Evolutionary conservation across 2,113 vertebrate genomes (phyloP), one percentile per base, ranked within the genome.

Genomic region (Elephas maximus): DNA sequence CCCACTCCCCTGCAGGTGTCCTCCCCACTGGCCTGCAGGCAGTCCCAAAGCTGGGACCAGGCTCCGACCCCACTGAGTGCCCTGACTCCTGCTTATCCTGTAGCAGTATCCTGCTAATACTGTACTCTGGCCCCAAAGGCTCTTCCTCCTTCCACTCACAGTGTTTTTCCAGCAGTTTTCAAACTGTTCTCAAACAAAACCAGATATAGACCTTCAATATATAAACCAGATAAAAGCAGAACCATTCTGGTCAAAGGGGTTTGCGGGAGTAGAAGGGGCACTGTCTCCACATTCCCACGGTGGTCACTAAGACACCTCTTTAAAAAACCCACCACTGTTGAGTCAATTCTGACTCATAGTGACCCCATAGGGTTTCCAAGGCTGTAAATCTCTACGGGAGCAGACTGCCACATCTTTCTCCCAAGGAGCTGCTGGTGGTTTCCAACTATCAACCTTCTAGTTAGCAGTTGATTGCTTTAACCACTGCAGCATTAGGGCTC

Each of bases 191-290:
- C 28, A 94, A 88, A 63, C 41, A 91, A 65, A 92, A 30, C 20
- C 26, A 85, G 18, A 69, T 53, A 45, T 78, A 60, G 65, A 62
- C 5, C 44, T n/a, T 23, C 74, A 65, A 74, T 57, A 57, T 65
- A 23, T 76, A 85, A 76, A 92, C 65, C 26, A 73, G 37, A 79
- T 69, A n/a, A 93, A 93, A 86, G 23, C 21, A 94, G 93, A 89
- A 37, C 18, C n/a, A 60, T 26, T 45, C 37, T 3, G 53, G 77
- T 86, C 83, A 76, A 86, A 95, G 78, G 18, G 21, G 57, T 15
- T 33, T 41, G 18, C 28, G 28, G 33, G 48, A 87, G 28, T 48
- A 63, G 28, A 87, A 48, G 28, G 10, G 26, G 17, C 77, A 24
- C 17, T 2, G 11, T 60, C 2, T 9, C 15, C n/a, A 37, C 57